Evolutionary conservation across 2,888 invertebrate genomes (phyloP), one percentile per base, ranked within the genome.

Genomic region (Platypus cylindrus): DNA sequence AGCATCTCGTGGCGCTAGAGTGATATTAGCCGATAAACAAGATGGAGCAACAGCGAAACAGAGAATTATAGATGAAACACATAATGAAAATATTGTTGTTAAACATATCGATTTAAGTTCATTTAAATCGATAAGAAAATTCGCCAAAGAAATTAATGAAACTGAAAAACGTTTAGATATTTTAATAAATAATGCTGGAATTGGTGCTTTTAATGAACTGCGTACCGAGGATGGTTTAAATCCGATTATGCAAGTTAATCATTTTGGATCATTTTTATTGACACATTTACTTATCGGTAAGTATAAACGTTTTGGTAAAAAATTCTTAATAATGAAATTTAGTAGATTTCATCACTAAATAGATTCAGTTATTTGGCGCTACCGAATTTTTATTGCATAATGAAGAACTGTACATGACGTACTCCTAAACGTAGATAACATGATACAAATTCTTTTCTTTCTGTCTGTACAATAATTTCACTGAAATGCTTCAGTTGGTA

Each of bases 201-300:
- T 40, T 7, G 66, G 63, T 5, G 66, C 65, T 1, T 55, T 64
- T 9, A 59, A 59, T 1, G 59, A 66, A 31, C 61, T 61, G 33
- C 56, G 60, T 37, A 75, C 78, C 0, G 65, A 68, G 38, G 78
- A 81, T 44, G 78, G 77, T 0, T 63, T 80, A 25, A 69, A 79
- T 26, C 56, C 64, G n/a, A 73, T 70, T 29, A 71, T 78, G 66
- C 78, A 78, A 46, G 67, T 75, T 17, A 82, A 83, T 48, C 71
- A 81, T 50, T 74, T 78, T 49, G 80, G 78, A 7, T 77, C 75
- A 3, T 83, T 82, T 52, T 56, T 83, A 16, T 59, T 84, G 36
- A 81, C 80, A 0, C 63, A 75, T 41, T 64, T 83, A 1, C 56
- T 84, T 1, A 52, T 69, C 5, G 72, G 73, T 45, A 45, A 62